Evolutionary conservation across 1,140 invertebrate genomes (phyloP), one percentile per base, ranked within the genome.

Genomic region (Tigriopus japonicus): DNA sequence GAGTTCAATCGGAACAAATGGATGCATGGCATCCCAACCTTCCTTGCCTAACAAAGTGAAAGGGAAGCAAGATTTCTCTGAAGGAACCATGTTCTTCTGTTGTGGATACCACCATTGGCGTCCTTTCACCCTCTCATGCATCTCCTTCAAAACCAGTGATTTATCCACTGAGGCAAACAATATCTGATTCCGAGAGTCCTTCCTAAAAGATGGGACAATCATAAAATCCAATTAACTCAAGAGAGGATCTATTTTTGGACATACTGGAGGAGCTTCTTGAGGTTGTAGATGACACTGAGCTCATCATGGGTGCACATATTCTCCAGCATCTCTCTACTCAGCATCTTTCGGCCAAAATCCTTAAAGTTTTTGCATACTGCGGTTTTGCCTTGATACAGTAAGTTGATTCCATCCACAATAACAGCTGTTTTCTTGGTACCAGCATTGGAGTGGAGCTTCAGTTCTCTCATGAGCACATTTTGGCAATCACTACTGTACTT

Each of bases 361-460:
- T n/a, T n/a, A n/a, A n/a, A n/a, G n/a, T 17, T 56, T 56, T 56
- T 56, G n/a, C 12, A n/a, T 19, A 56, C 24, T 19, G 15, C 15
- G 10, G 54, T 56, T 12, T 13, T n/a, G 14, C 40, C 12, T 7
- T 40, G 12, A 56, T 28, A 56, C 9, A 56, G 21, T 12, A 24
- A 7, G 17, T 56, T 56, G 54, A 56, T 56, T 7, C 54, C 54
- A 56, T 56, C 54, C 9, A n/a, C 54, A 7, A 56, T n/a, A 28
- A 56, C 35, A 9, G 24, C 6, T n/a, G n/a, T 10, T 17, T 56
- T 56, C 7, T 12, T 9, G 7, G 10, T 23, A 12, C 12, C 24
- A 13, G 21, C 54, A 9, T 9, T 19, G 24, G 12, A 56, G 40
- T 24, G 21, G 9, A 56, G 21, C 12, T 12, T 23, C 6, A 56